Evolutionary conservation across 2,113 vertebrate species (phyloP).

Genomic region (Vulpes ferrilata): DNA sequence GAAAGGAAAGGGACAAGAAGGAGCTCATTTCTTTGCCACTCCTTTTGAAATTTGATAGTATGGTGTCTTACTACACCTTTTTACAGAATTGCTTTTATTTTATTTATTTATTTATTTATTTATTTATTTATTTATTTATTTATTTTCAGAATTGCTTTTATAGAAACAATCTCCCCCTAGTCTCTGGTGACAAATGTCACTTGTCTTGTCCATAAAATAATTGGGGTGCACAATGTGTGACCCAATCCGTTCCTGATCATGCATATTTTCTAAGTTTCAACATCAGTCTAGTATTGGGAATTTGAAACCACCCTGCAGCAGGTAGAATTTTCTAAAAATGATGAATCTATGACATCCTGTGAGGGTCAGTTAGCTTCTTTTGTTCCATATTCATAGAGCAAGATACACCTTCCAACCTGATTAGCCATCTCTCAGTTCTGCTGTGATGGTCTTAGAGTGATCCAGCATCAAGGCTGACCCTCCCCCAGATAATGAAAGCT

Average conservation of each 20-base stretch:
- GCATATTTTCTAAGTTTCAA: not conserved
- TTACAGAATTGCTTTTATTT: not conserved
- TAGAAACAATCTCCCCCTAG: not conserved
- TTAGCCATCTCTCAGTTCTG: no score
- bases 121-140: no score
- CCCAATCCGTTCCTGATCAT: not conserved
- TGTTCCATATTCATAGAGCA: not conserved
- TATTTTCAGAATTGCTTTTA: not conserved
- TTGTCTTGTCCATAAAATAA: not conserved
- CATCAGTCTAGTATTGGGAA: not conserved
- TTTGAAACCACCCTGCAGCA: not conserved
- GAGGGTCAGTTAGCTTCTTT: not conserved
- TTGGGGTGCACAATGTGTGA: not conserved
- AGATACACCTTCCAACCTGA: not conserved
- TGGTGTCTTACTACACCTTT: not conserved
- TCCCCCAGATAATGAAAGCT: not conserved
- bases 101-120: no score
- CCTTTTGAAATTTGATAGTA: not conserved
- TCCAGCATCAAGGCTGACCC: fast-evolving
- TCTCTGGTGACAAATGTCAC: not conserved
- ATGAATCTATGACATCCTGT: not conserved
- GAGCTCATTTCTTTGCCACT: not conserved
- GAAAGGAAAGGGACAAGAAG: not conserved
- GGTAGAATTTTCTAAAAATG: not conserved
- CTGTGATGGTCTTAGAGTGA: not conserved